Evolutionary conservation across 1,140 invertebrate genomes (phyloP), one percentile per base, ranked within the genome.

Genomic region (Heliconius nattereri): DNA sequence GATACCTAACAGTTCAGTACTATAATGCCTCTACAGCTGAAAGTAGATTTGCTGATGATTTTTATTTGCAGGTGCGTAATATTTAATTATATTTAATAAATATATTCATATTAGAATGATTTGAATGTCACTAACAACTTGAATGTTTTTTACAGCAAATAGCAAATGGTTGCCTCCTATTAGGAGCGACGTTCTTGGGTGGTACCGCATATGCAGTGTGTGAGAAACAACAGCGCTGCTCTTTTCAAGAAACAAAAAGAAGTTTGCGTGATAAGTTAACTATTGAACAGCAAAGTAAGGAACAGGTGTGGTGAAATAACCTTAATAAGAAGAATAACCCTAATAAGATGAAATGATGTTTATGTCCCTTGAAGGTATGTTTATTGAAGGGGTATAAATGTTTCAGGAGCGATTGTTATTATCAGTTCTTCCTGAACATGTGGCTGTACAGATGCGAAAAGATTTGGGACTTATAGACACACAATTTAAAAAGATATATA

Each of bases 401-500:
- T 95, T 95, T 84, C 95, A 99, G 97, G 98, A 99, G 92, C 95
- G 98, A 75, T 94, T 99, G 49, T 91, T 99, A 49, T 94, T 99
- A 5, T 99, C 98, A 7, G 98, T 99, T 1, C 94, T 99, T 70
- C 98, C 98, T 1, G 98, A 99, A 92, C 98, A 99, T 94, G 98
- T 99, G 71, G 98, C 98, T 1, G 97, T 98, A 26, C 98, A 98
- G 93, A 99, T 99, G 97, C 95, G 98, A 7, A 96, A 98, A 91
- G 98, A 99, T 91, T 94, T 99, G 78, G 98, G 98, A 19, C 96
- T 97, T 23, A 97, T 97, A 6, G 96, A 97, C 77, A 98, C 98
- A 78, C 98, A 99, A 91, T 99, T 99, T 91, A 98, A 99, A 94
- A 99, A 99, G 94, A 99, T 99, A 87, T 99, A 99, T 90, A 99